Conservation (phyloP, 2,888 invertebrate species). For the Hololepta plana region DNA sequence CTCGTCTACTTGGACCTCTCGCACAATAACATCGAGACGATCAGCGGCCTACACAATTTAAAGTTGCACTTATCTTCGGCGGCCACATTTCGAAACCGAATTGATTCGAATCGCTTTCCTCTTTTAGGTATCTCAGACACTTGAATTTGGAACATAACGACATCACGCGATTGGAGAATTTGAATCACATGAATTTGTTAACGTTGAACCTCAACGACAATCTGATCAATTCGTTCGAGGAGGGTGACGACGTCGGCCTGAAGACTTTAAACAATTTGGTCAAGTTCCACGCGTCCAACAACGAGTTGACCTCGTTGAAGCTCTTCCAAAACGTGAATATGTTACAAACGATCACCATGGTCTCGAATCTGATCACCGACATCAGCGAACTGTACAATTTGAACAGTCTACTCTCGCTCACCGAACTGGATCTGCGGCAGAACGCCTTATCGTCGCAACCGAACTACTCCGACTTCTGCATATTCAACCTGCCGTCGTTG, state of each 20-base stretch:
- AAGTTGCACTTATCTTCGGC: slow-evolving; percentile 21
- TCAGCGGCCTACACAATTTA: slow-evolving; percentile 34
- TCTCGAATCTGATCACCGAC: slow-evolving; percentile 20
- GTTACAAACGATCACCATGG: slow-evolving; percentile 21
- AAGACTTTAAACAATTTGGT: slow-evolving; percentile 34
- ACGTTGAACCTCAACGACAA: slow-evolving; percentile 16
- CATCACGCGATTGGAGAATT: slow-evolving; percentile 35
- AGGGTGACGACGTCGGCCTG: slow-evolving; percentile 26
- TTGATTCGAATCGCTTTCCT: background rate
- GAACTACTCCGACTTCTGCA: slow-evolving; percentile 21
- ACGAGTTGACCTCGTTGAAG: slow-evolving; percentile 33
- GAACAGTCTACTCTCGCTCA: slow-evolving; percentile 16
- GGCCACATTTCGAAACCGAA: background rate
- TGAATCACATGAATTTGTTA: slow-evolving; percentile 32
- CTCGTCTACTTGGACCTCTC: slow-evolving; percentile 39
- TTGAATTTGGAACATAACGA: slow-evolving; percentile 41
- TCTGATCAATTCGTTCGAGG: slow-evolving; percentile 18
- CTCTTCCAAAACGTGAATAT: slow-evolving; percentile 28
- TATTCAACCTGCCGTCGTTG: slow-evolving; percentile 21
- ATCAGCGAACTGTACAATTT: slow-evolving; percentile 24
- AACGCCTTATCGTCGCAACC: slow-evolving; percentile 18
- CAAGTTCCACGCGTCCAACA: slow-evolving; percentile 34
- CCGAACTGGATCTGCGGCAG: slow-evolving; percentile 20
- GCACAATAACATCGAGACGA: slow-evolving; percentile 37
- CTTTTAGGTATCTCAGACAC: slow-evolving; percentile 33